Conservation (phyloP, 2,113 vertebrate genomes). For the Cyphomyrus discorhynchus region DNA sequence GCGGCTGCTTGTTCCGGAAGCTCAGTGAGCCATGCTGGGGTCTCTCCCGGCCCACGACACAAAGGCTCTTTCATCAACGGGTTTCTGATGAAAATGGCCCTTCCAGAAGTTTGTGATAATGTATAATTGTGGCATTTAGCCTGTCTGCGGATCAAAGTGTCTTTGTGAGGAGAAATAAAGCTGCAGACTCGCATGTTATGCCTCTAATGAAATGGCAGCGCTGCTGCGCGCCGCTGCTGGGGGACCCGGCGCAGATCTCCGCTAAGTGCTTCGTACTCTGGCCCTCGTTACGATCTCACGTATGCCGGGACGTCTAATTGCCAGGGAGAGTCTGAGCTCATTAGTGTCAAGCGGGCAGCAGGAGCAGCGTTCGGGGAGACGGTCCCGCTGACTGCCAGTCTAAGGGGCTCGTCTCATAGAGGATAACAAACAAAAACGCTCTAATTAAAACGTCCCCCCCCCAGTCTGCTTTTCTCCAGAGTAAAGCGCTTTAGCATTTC, state of each 20-base stretch:
- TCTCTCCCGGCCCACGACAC: not conserved
- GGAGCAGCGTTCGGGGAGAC: not conserved
- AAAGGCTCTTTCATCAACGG: conserved; percentile 9
- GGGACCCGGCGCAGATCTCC: not conserved
- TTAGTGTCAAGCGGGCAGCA: not conserved
- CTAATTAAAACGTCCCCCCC: not conserved
- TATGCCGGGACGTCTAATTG: not conserved
- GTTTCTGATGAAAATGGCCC: conserved; percentile 1
- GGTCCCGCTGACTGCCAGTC: not conserved
- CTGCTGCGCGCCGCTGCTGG: not conserved
- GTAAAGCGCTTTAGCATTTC: not conserved
- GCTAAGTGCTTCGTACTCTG: not conserved
- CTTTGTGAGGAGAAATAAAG: not conserved
- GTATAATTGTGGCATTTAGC: conserved; percentile 15
- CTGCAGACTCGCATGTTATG: conserved; percentile 1
- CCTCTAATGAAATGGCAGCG: not conserved
- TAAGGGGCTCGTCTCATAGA: not conserved
- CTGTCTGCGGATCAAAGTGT: conserved; percentile 4
- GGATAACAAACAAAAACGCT: not conserved
- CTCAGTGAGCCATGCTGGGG: not conserved
- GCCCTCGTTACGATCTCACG: not conserved
- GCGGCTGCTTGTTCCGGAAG: not conserved
- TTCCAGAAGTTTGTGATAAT: conserved; percentile 2
- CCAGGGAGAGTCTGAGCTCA: not conserved
- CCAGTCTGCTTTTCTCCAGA: not conserved